These are phyloP conservation scores for Dufourea novaeangliae DNA, from an alignment of 1,140 invertebrate genomes.

Conservation along the genomic window DNA sequence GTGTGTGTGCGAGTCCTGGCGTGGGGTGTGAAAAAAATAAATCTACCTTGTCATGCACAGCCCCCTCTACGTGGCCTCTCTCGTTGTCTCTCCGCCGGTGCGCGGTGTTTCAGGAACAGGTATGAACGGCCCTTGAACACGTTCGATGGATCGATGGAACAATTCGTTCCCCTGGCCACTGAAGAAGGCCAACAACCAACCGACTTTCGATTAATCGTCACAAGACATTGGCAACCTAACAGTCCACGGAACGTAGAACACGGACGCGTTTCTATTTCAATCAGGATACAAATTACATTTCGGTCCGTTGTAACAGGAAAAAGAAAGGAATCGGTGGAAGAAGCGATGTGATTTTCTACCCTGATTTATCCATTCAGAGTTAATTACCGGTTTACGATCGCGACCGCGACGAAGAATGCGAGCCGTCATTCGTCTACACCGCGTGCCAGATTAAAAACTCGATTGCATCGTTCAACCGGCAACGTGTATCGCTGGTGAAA, in stretches of 20 bases:
- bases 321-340: not conserved
- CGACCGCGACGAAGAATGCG: not conserved
- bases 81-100: constrained; percentile 74
- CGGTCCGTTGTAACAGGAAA: not conserved
- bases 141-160: constrained; percentile 59
- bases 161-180: constrained; percentile 35
- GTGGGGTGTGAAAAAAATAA: constrained; percentile 80
- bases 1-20: constrained; percentile 71
- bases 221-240: not conserved
- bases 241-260: too few relatives aligned
- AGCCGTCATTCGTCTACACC: not conserved
- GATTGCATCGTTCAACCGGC: not conserved
- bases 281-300: not conserved
- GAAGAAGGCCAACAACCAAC: constrained; percentile 28
- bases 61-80: constrained; percentile 70
- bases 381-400: not conserved
- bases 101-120: constrained; percentile 64
- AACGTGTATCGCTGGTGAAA: constrained; percentile 2
- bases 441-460: not conserved
- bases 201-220: not conserved
- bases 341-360: not conserved
- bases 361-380: not conserved
- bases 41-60: constrained; percentile 81
- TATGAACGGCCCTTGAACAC: constrained; percentile 66
- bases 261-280: not conserved